Evolutionary conservation across 1,140 invertebrate genomes (phyloP), one percentile per base, ranked within the genome.

Genomic region (Frieseomelitta varia): DNA sequence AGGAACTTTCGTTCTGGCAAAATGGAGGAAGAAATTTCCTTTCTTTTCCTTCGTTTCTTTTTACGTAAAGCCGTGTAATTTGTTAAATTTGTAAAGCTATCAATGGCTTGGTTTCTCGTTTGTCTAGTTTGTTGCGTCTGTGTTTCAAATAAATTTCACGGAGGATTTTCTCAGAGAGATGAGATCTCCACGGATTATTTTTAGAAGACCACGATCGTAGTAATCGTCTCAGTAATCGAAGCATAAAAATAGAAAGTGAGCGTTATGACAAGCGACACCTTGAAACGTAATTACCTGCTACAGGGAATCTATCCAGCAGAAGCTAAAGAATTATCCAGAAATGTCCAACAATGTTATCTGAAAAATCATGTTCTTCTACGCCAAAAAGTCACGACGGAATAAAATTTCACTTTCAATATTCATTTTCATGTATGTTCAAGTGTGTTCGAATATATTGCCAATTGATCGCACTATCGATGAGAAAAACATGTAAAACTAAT

Each of bases 231-330:
- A 21, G 11, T 30, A 73, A 55, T 73, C 11, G 4, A 19, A 1
- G 21, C 72, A 30, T 73, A 73, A 73, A 73, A 73, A 73, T 73
- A 73, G 72, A 73, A 73, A 73, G 27, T 73, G 27, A 73, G 51
- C 51, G 51, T 55, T 55, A 55, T 30, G 72, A 55, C 72, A 55
- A 73, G 55, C 51, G 27, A 55, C 51, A 73, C 72, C 72, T 73
- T 73, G 72, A 73, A 73, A 2, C 51, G 19, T 21, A 73, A 55
- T 55, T 34, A 21, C 72, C n/a, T 6, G n/a, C n/a, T 4, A 21
- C 21, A 10, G 10, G 30, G 12, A 34, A 39, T 1, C 39, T 24
- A 69, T 69, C 21, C 21, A 14, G 47, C 21, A 30, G 27, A 21
- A 11, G 47, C 14, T 12, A 24, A 58, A 58, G 21, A 12, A 58